Evolutionary conservation across 2,113 vertebrate genomes (phyloP).

Genomic region (Cryptomyrus ogoouensis): DNA sequence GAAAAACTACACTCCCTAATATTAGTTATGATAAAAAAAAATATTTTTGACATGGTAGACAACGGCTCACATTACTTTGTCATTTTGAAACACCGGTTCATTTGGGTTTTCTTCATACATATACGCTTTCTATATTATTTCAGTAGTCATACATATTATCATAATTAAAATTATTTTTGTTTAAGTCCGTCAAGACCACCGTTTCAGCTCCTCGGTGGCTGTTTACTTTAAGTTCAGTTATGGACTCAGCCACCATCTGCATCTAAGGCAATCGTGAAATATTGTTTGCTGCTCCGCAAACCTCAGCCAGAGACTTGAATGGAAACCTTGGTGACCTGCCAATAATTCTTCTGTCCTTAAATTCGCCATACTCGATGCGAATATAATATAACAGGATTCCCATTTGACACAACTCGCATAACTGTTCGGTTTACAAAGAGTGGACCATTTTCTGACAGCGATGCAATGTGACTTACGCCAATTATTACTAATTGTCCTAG

Average conservation of each 20-base stretch:
- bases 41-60: not conserved
- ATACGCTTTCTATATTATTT: not conserved
- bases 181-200: not conserved
- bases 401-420: not conserved
- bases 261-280: not conserved
- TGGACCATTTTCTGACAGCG: not conserved
- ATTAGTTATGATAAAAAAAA: not conserved
- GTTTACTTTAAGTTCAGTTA: not conserved
- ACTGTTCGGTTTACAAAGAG: not conserved
- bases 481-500: not conserved
- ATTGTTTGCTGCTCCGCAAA: not conserved
- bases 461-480: not conserved
- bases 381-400: not conserved
- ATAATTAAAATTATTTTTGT: not conserved
- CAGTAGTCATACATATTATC: not conserved
- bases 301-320: conserved; percentile 12
- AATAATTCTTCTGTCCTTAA: conserved; percentile 4
- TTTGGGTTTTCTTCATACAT: not conserved
- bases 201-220: not conserved
- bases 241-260: not conserved
- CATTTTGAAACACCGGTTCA: not conserved
- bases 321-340: conserved; percentile 21
- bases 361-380: not conserved
- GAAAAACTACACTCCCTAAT: not conserved
- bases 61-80: not conserved